phyloP scores from a whole-genome alignment of 2,113 vertebrate species.

The Cephalophus harveyi region DNA sequence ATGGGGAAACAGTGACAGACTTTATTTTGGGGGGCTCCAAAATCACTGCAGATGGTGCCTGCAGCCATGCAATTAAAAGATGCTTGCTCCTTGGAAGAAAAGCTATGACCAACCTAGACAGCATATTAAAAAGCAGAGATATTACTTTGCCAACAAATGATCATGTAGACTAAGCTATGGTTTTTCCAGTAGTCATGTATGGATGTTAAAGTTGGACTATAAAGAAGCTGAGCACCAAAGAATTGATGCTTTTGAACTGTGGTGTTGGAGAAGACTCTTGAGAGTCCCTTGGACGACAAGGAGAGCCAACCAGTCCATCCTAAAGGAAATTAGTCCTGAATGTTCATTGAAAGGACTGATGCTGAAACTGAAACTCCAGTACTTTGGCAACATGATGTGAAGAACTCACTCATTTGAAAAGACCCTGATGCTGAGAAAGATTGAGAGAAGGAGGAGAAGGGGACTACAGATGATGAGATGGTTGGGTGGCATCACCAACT shows the following conservation, averaged over 20 bases:
- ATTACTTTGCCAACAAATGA: neutral
- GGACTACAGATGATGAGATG: neutral
- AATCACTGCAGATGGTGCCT: neutral
- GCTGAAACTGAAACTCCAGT: neutral
- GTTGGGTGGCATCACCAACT: neutral
- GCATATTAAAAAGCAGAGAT: neutral
- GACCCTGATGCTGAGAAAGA: neutral
- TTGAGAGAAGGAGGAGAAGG: neutral
- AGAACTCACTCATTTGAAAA: neutral
- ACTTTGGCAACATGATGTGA: neutral
- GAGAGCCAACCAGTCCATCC: neutral
- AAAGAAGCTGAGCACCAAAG: fast-evolving
- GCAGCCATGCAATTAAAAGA: neutral
- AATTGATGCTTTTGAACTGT: neutral
- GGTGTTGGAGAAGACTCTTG: neutral
- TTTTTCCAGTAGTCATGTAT: neutral
- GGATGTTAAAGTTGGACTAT: neutral
- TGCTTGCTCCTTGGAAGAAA: neutral
- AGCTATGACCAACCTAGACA: neutral
- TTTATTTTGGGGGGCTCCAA: neutral
- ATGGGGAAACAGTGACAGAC: neutral
- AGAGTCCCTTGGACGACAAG: fast-evolving
- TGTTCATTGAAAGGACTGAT: neutral
- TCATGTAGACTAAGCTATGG: neutral
- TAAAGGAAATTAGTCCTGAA: neutral